A percentile compares a stretch with the other conserved stretches of the same genome.
Conservation (phyloP, 2,797 vertebrate species). For the Lophura swinhoii region DNA sequence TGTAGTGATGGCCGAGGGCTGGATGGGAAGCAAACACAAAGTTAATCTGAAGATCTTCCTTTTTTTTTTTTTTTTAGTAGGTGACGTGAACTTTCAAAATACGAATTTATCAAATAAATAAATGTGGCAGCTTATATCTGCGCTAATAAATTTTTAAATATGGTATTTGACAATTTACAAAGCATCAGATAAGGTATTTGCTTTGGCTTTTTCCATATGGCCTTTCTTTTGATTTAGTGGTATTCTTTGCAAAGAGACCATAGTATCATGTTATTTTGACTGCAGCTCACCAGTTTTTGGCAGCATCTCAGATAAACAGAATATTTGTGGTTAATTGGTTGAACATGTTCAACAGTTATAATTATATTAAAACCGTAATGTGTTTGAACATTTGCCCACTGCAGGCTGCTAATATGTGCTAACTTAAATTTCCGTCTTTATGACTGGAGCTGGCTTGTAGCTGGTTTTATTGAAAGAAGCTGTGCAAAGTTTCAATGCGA, state of each 20-base stretch:
- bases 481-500: not conserved
- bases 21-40: not conserved
- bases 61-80: constrained; percentile 42
- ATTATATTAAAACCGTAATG: constrained; percentile 77
- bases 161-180: constrained; percentile 62
- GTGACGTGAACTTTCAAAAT: constrained; percentile 49
- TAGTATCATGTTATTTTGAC: constrained; percentile 71
- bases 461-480: not conserved
- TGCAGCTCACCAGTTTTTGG: constrained; percentile 72
- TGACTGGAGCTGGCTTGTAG: not conserved
- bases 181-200: constrained; percentile 73
- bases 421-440: constrained; percentile 48
- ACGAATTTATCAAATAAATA: constrained; percentile 71
- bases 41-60: constrained; percentile 3
- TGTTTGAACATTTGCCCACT: constrained; percentile 74
- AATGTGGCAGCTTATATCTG: constrained; percentile 43
- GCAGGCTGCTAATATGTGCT: constrained; percentile 51
- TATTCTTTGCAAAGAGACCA: constrained; percentile 57
- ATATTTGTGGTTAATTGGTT: constrained; percentile 81
- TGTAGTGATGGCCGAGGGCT: not conserved
- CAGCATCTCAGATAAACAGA: constrained; percentile 78
- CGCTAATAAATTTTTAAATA: constrained; percentile 40
- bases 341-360: constrained; percentile 77
- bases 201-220: constrained; percentile 58
- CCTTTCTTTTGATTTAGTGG: constrained; percentile 59